Base-by-base conservation (phyloP, 2,888 invertebrate genomes). In the Nymphalis polychloros region DNA sequence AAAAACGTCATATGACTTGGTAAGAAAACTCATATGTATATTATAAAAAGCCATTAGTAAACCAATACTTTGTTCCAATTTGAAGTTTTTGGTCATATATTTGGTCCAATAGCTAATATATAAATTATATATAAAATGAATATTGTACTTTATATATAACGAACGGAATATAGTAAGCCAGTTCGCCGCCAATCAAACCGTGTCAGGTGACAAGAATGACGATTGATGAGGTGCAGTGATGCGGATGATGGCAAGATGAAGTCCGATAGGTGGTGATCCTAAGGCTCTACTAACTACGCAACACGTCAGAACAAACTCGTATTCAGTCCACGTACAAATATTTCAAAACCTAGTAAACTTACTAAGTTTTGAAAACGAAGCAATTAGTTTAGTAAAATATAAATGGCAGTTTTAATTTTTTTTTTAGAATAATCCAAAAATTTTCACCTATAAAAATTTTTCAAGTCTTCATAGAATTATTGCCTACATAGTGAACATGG, bases 401-500 rank as follows among this genome's bases (percentile, higher is more conserved):
- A 88, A 91, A 90, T 90, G 91, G 90, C 90, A 90, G 88, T 91
- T 80, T 79, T 81, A 77, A 85, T 84, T 62, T 84, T 90, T 27
- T 27, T 27, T 27, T 82, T 82, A 84, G 82, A 86, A 88, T 83
- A 85, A 85, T 88, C 87, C 86, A 85, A 86, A 86, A 83, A 82
- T 80, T 84, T 88, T 87, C 78, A 83, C 81, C 87, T 89, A 89
- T 84, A 89, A 87, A 85, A 87, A 86, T 83, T 85, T 41, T 81
- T 87, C 79, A 90, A 91, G 92, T 92, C 91, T 92, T 90, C 77
- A 81, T 84, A 85, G 80, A 89, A 87, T 92, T 90, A 89, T 89
- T 90, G 88, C 89, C 91, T 89, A 90, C 73, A 73, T 71, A 71
- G 77, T 76, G 77, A 75, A 78, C 77, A 41, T 47, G 48, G 48